Conservation (phyloP, 1,140 invertebrate species). For the Vollenhovia emeryi region DNA sequence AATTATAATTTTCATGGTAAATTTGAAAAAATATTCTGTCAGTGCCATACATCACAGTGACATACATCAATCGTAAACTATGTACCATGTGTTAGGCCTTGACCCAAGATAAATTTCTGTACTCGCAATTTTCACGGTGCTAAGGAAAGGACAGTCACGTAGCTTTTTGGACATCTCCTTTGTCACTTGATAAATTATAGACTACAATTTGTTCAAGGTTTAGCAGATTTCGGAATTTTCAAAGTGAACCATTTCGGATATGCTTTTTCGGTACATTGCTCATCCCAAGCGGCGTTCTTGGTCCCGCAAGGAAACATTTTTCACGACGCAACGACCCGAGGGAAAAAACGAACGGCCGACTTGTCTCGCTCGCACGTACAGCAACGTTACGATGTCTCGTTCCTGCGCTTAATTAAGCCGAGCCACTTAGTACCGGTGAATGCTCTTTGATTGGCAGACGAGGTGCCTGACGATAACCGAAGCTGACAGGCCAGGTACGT, state of each 20-base stretch:
- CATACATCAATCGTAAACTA: too few species aligned
- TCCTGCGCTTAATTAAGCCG: conserved; percentile 75
- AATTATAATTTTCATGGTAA: too few species aligned
- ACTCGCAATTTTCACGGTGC: too few species aligned
- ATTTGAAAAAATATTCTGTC: too few species aligned
- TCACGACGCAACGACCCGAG: conserved; percentile 61
- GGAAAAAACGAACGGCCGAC: conserved; percentile 44
- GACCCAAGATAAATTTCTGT: not conserved
- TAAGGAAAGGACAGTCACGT: too few species aligned
- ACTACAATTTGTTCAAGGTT: not conserved
- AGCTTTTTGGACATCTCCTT: not conserved
- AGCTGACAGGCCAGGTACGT: conserved; percentile 68
- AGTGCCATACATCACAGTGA: not conserved
- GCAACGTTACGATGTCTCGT: conserved; percentile 34
- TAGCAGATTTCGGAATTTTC: not conserved
- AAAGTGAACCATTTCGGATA: conserved; percentile 58
- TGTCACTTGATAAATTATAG: not conserved
- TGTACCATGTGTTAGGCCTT: not conserved
- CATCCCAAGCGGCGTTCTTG: not conserved
- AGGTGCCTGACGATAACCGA: conserved; percentile 68
- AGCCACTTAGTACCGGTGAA: conserved; percentile 78
- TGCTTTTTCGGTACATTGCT: conserved; percentile 62
- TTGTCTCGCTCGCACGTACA: conserved; percentile 1
- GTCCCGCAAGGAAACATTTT: conserved; percentile 58
- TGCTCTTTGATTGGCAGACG: conserved; percentile 77